Conservation (phyloP, 2,797 vertebrate genomes). For the Notoglanidium macrostoma region DNA sequence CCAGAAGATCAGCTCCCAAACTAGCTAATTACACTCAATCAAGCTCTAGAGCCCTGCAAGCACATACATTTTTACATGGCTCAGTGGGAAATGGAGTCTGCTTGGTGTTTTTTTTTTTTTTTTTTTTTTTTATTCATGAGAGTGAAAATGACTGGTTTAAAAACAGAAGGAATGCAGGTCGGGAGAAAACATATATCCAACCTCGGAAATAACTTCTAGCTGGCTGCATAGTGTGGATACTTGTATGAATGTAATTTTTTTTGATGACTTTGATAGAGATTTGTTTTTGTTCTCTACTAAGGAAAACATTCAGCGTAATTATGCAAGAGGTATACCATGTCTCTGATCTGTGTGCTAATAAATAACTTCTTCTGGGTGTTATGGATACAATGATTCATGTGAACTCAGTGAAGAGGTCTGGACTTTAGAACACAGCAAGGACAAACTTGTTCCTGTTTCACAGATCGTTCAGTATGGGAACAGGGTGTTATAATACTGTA, state of each 20-base stretch:
- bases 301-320: constrained; percentile 8
- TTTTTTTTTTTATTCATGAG: constrained; percentile 16
- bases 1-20: constrained; percentile 54
- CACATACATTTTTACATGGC: constrained; percentile 48
- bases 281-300: not conserved
- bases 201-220: constrained; percentile 7
- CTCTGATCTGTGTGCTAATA: not conserved
- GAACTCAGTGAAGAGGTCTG: not conserved
- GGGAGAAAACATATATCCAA: constrained; percentile 31
- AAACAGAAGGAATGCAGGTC: constrained; percentile 16
- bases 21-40: constrained; percentile 57
- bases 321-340: not conserved
- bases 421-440: constrained; percentile 17
- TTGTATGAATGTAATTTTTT: not conserved
- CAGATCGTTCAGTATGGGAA: not conserved
- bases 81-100: constrained; percentile 34
- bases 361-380: not conserved
- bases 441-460: constrained; percentile 1
- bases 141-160: constrained; percentile 37
- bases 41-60: constrained; percentile 44
- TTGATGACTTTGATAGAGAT: not conserved
- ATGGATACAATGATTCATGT: not conserved
- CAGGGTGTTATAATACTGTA: not conserved
- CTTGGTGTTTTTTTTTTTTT: constrained; percentile 29
- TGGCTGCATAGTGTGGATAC: not conserved